Conservation (phyloP, 2,113 vertebrate genomes). For the Nycticebus coucang region DNA sequence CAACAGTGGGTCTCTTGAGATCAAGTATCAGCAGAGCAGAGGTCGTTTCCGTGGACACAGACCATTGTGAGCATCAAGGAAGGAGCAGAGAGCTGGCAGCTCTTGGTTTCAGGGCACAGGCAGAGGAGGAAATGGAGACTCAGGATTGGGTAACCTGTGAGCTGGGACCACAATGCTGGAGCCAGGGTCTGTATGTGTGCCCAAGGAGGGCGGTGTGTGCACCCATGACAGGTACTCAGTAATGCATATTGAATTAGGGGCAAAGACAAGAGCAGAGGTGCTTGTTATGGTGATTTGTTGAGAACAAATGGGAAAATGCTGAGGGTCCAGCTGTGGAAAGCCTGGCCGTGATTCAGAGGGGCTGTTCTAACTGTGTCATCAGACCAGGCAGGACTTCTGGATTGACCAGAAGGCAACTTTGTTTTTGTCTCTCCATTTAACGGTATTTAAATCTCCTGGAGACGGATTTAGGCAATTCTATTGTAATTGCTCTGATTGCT, state of each 20-base stretch:
- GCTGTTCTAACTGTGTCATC: accelerated
- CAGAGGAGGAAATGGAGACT: accelerated
- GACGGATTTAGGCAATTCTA: accelerated
- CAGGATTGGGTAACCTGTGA: accelerated
- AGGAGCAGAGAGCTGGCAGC: not conserved
- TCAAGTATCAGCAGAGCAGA: not conserved
- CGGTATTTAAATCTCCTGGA: not conserved
- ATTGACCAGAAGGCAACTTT: too few species aligned
- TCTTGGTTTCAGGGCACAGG: accelerated
- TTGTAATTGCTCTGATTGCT: accelerated
- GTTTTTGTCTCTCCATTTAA: too few species aligned
- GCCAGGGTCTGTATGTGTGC: not conserved
- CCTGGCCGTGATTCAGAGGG: accelerated
- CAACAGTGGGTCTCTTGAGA: not conserved
- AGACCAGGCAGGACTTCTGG: not conserved
- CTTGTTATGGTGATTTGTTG: too few species aligned
- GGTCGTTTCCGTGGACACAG: accelerated
- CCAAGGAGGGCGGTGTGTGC: not conserved
- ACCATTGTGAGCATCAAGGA: accelerated
- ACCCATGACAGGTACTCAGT: not conserved
- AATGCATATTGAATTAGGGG: accelerated
- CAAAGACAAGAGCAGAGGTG: accelerated
- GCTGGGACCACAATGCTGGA: not conserved
- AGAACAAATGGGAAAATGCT: not conserved
- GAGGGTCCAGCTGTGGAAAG: not conserved